Evolutionary conservation across 2,113 vertebrate genomes (phyloP).

Genomic region (Eublepharis macularius): DNA sequence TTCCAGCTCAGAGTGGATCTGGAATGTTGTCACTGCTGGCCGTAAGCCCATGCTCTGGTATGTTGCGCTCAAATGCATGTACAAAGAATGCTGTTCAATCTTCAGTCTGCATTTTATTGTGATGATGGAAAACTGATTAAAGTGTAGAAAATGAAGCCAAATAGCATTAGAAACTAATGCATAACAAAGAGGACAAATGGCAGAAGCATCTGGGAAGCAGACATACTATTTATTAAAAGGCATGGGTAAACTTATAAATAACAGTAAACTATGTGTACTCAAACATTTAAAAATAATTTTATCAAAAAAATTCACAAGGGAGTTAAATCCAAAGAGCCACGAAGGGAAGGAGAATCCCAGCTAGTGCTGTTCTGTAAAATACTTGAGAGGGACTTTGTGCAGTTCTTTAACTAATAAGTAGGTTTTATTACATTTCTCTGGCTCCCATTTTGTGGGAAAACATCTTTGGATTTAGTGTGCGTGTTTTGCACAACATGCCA

Average conservation of each 20-base stretch:
- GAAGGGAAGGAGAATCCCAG: no score
- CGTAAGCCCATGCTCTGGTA: constrained; percentile 2
- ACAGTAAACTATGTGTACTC: background rate
- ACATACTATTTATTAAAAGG: background rate
- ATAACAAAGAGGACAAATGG: background rate
- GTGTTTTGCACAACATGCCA: no score
- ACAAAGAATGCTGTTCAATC: constrained; percentile 9
- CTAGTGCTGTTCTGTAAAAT: no score
- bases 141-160: background rate
- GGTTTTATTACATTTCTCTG: no score
- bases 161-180: background rate
- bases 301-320: background rate
- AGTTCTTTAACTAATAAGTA: no score
- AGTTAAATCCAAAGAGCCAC: no score
- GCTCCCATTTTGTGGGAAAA: no score
- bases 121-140: background rate
- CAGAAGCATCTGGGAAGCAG: background rate
- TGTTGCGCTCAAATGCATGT: constrained; percentile 27
- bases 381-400: no score
- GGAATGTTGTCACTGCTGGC: constrained; percentile 34
- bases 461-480: no score
- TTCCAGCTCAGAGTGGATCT: constrained; percentile 25
- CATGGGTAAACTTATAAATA: background rate
- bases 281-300: background rate
- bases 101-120: background rate